Percentiles rank a stretch among this genome's conserved stretches.
Evolutionary conservation across 2,888 invertebrate genomes (phyloP).

Genomic region (Microchrysa polita): DNA sequence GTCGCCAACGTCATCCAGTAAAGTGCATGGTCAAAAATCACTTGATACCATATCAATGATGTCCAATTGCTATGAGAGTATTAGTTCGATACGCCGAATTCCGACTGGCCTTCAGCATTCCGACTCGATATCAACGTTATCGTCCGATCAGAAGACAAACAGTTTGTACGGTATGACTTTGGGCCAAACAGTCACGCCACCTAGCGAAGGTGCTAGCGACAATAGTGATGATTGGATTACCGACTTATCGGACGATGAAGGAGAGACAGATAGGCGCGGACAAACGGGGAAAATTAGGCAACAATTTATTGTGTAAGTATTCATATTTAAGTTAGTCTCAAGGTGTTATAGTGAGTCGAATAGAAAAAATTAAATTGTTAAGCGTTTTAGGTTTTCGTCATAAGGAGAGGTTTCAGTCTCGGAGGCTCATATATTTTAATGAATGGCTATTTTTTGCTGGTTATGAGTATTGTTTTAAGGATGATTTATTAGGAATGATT

Average conservation of each 20-base stretch:
- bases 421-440: too few relatives aligned
- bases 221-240: slow-evolving; percentile 63
- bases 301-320: slow-evolving; percentile 64
- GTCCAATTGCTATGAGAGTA: slow-evolving; percentile 64
- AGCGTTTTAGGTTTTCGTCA: too few relatives aligned
- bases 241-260: slow-evolving; percentile 60
- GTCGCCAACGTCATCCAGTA: slow-evolving; percentile 10
- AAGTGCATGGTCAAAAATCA: slow-evolving; percentile 47
- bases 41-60: slow-evolving; percentile 57
- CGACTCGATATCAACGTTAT: slow-evolving; percentile 62
- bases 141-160: slow-evolving; percentile 63
- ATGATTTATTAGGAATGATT: too few relatives aligned
- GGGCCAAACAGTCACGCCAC: slow-evolving; percentile 49
- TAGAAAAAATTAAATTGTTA: too few relatives aligned
- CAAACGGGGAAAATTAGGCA: slow-evolving; percentile 50
- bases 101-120: slow-evolving; percentile 55
- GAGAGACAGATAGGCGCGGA: slow-evolving; percentile 6
- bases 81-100: slow-evolving; percentile 55
- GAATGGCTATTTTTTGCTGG: too few relatives aligned
- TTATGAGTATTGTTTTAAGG: too few relatives aligned
- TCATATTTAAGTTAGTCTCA: too few relatives aligned
- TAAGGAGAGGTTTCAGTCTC: too few relatives aligned
- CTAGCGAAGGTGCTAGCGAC: slow-evolving; percentile 49
- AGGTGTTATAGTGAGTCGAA: too few relatives aligned
- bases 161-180: slow-evolving; percentile 62